Base-by-base conservation (phyloP, 1,140 invertebrate species). In the Mycetomoellerius zeteki region DNA sequence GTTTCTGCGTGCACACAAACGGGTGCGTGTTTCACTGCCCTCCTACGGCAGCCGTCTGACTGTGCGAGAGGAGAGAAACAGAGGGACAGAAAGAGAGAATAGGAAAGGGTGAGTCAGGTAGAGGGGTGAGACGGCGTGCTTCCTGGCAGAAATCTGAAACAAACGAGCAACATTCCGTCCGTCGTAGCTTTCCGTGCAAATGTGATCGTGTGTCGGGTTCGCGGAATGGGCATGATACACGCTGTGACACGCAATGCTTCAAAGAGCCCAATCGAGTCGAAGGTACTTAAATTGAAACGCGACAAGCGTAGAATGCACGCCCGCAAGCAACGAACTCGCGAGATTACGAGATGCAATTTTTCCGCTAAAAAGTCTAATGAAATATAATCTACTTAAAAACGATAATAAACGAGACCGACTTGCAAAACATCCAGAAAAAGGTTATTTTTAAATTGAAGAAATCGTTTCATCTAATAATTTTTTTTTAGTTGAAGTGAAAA, bases 1-100 rank as follows among this genome's bases (percentile, higher is more conserved):
- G 90, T 91, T 52, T 85, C 88, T 88, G 88, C 88, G 89, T 87
- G 87, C 86, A 89, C 88, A 73, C 69, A 56, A 73, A 87, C 47
- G 64, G 73, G 24, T 58, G 50, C 56, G 65, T 71, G 58, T 82
- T 82, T 82, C 67, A 47, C 37, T 72, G 78, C 21, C 65, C 65
- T 72, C 16, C 65, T 71, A 62, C 65, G 77, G 14, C 30, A 14
- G 47, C 21, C 56, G 54, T 52, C 69, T 37, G 30, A 43, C 43
- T 67, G 16, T 19, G 24, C 52, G 54, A 60, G 72, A 52, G 37
- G 19, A 52, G 43, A 12, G 30, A 85, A 52, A 52, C 21, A 65
- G 21, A 77, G n/a, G 4, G 27, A 52, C 10, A 43, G 8, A 33
- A 7, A 85, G 19, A 84, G 16, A 62, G 56, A 43, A 16, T 43